Evolutionary conservation across 2,888 invertebrate genomes (phyloP).

Genomic region (Euzetes globulus): DNA sequence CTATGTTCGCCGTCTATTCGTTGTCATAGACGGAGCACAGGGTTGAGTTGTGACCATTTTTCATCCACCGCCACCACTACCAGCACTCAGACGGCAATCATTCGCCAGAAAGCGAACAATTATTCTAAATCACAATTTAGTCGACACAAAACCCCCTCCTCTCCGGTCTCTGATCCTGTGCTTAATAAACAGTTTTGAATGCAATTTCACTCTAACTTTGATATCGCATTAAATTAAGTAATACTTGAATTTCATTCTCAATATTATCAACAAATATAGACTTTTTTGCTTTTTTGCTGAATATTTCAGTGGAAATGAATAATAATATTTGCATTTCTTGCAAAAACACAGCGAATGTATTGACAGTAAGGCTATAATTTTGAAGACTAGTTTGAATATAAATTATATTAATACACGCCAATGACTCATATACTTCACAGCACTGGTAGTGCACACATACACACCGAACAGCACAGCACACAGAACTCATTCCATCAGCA

Average conservation of each 20-base stretch:
- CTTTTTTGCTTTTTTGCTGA: not conserved
- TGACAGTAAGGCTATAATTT: slow-evolving; percentile 18
- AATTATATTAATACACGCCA: slow-evolving; percentile 22
- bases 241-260: not conserved
- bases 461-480: too few species aligned
- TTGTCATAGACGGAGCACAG: not conserved
- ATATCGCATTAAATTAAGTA: not conserved
- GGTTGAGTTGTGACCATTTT: slow-evolving; percentile 27
- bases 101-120: slow-evolving; percentile 9
- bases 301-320: not conserved
- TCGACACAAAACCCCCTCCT: not conserved
- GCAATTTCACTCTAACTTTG: not conserved
- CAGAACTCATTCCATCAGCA: too few species aligned
- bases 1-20: not conserved
- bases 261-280: not conserved
- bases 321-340: not conserved
- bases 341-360: not conserved
- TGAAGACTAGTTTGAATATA: not conserved
- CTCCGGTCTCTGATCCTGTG: not conserved
- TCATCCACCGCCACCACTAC: not conserved
- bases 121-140: slow-evolving; percentile 17
- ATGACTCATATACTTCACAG: not conserved
- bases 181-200: not conserved
- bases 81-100: not conserved
- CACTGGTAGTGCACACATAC: not conserved